Percentiles rank a stretch among this genome's conserved stretches.
Conservation (phyloP, 2,113 vertebrate species). For the Nothoprocta pentlandii region DNA sequence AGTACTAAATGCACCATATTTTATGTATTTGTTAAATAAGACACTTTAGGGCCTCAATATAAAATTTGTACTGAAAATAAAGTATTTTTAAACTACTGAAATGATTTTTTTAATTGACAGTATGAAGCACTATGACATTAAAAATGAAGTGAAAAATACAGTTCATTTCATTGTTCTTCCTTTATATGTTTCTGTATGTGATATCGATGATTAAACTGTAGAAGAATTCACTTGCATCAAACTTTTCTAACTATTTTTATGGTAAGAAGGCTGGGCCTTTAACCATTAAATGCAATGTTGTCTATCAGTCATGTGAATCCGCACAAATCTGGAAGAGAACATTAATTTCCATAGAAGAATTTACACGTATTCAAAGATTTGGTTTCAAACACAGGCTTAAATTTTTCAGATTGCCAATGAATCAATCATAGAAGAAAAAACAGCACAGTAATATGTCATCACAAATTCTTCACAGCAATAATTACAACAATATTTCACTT, state of each 20-base stretch:
- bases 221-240: background rate
- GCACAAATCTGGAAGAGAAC: background rate
- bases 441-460: background rate
- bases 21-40: background rate
- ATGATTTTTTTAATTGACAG: background rate
- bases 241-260: background rate
- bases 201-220: background rate
- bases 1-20: background rate
- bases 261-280: background rate
- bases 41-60: background rate
- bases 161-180: background rate
- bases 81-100: background rate
- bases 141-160: background rate
- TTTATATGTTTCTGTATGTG: background rate
- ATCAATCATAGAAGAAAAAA: conserved; percentile 17
- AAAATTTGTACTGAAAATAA: background rate
- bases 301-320: background rate
- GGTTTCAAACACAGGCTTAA: background rate
- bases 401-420: background rate
- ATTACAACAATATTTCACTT: conserved; percentile 65
- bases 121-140: background rate
- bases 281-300: background rate
- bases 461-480: conserved; percentile 23
- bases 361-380: background rate
- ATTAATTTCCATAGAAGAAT: background rate